Evolutionary conservation across 2,888 invertebrate species (phyloP).

Genomic region (Lithophane semibrunnea): DNA sequence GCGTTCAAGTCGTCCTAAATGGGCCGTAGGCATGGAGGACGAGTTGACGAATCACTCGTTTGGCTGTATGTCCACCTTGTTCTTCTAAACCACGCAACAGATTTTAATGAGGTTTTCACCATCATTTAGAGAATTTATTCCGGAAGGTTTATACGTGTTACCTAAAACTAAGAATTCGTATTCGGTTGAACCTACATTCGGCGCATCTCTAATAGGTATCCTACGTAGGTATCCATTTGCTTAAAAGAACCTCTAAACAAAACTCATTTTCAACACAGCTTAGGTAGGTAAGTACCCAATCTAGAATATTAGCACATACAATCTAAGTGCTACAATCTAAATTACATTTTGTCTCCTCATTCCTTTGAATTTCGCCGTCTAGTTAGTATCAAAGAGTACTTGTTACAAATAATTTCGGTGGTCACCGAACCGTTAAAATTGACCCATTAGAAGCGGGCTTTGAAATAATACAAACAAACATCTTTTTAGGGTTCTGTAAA

Average conservation of each 20-base stretch:
- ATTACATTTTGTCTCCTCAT: constrained; percentile 19
- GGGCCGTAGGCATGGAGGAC: too few relatives aligned
- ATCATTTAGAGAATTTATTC: too few relatives aligned
- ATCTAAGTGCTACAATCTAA: constrained; percentile 56
- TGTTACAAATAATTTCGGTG: constrained; percentile 20
- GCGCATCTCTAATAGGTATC: too few relatives aligned
- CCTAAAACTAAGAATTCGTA: too few relatives aligned
- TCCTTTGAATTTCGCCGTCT: constrained; percentile 18
- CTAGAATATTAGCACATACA: constrained; percentile 38
- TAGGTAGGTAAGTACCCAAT: constrained; percentile 7
- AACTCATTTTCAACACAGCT: constrained; percentile 19
- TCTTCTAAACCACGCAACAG: too few relatives aligned
- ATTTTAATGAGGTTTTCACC: too few relatives aligned
- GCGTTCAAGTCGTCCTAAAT: too few relatives aligned
- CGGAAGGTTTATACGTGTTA: too few relatives aligned
- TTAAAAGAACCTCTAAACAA: background rate
- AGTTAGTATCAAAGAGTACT: constrained; percentile 20
- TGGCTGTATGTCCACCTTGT: too few relatives aligned
- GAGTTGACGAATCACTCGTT: too few relatives aligned
- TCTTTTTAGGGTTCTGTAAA: constrained; percentile 2
- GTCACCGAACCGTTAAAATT: constrained; percentile 31
- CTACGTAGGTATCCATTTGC: background rate
- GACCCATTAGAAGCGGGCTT: constrained; percentile 33
- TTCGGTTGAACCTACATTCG: too few relatives aligned
- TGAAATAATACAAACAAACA: constrained; percentile 31